phyloP scores from a whole-genome alignment of 2,797 vertebrate genomes.

The Acanthurus leucopareius region DNA sequence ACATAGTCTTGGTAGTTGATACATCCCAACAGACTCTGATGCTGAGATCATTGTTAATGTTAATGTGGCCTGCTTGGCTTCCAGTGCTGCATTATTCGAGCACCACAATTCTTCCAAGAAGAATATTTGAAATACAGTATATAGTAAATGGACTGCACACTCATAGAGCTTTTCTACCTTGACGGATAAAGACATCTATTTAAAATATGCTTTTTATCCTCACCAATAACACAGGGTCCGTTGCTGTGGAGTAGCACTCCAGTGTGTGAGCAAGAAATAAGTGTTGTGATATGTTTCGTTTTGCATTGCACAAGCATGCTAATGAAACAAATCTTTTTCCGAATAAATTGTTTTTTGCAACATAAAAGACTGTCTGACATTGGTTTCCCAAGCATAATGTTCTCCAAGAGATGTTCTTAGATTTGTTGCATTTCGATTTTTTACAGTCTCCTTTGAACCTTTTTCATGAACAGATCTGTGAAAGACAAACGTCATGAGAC shows the following conservation, averaged over 20 bases:
- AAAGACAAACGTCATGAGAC: not conserved
- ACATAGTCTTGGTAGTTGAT: not conserved
- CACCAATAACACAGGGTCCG: not conserved
- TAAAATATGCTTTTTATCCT: too few species aligned
- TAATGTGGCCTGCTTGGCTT: not conserved
- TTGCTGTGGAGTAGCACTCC: not conserved
- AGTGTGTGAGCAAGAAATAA: too few species aligned
- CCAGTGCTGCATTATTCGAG: not conserved
- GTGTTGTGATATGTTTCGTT: too few species aligned
- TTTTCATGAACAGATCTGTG: not conserved
- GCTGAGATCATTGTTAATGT: not conserved
- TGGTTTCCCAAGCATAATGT: too few species aligned
- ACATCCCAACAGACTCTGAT: not conserved
- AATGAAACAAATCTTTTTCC: not conserved
- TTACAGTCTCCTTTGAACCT: not conserved
- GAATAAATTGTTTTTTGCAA: not conserved
- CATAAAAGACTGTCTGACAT: not conserved
- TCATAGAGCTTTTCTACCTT: not conserved
- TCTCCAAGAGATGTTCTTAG: not conserved
- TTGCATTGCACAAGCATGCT: not conserved
- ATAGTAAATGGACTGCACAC: not conserved
- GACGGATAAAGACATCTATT: too few species aligned
- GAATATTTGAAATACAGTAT: not conserved
- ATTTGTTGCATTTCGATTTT: not conserved
- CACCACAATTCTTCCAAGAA: not conserved